Conservation (phyloP, 2,113 vertebrate genomes). For the Camelus dromedarius region DNA sequence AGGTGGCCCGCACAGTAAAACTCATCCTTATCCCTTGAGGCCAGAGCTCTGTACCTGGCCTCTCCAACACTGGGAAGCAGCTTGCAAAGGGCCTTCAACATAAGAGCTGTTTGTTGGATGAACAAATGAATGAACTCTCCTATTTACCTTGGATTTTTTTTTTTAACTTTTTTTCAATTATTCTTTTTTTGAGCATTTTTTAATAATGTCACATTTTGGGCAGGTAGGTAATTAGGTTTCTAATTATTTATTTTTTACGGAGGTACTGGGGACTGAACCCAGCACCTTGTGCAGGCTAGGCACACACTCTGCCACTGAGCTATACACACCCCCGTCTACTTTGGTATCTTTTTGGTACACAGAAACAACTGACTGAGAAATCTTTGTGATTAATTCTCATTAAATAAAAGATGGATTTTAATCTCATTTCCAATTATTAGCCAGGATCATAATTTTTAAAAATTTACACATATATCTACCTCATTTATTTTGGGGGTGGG, state of each 20-base stretch:
- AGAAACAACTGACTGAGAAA: constrained; percentile 34
- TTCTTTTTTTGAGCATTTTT: too few relatives aligned
- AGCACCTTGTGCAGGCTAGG: too few relatives aligned
- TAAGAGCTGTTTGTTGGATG: neutral
- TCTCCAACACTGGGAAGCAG: neutral
- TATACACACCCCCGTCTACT: neutral
- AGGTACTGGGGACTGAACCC: too few relatives aligned
- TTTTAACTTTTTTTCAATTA: too few relatives aligned
- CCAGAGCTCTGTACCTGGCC: neutral
- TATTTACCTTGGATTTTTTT: neutral
- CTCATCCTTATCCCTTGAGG: neutral
- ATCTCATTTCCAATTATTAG: constrained; percentile 10
- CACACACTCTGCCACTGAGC: too few relatives aligned
- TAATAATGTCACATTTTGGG: too few relatives aligned
- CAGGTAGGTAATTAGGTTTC: too few relatives aligned
- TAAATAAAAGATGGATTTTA: constrained; percentile 44
- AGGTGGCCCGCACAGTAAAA: neutral
- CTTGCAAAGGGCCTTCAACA: neutral
- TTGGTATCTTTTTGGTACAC: neutral
- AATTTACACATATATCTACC: too few relatives aligned
- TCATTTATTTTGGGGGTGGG: too few relatives aligned
- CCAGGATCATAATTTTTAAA: neutral
- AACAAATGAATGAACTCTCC: neutral
- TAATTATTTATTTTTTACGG: too few relatives aligned
- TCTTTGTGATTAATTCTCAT: neutral